These are phyloP conservation scores for Lochmaea crataegi DNA, from an alignment of 2,888 invertebrate species.

Conservation along the genomic window DNA sequence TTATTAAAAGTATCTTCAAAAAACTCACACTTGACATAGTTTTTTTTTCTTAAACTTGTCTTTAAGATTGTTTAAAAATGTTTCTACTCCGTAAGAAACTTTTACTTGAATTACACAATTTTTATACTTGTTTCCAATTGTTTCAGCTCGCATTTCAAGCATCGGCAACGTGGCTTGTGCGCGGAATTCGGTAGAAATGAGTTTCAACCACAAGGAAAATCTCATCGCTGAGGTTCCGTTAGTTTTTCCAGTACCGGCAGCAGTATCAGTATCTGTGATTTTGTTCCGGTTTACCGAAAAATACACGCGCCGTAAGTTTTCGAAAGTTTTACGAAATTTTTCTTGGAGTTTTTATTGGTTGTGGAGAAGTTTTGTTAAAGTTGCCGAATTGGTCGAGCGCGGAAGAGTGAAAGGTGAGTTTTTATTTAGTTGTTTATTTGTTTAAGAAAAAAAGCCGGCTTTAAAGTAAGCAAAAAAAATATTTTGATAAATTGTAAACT, in stretches of 20 bases:
- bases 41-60: too few species aligned
- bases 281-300: not conserved
- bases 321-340: constrained; percentile 2
- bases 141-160: not conserved
- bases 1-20: too few species aligned
- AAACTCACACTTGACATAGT: too few species aligned
- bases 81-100: too few species aligned
- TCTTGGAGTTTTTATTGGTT: not conserved
- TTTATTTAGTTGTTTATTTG: not conserved
- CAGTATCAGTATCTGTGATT: constrained; percentile 10
- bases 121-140: not conserved
- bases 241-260: constrained; percentile 21
- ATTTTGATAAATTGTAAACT: too few species aligned
- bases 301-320: constrained; percentile 6
- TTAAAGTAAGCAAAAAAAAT: too few species aligned
- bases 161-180: constrained; percentile 17
- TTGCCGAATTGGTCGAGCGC: not conserved
- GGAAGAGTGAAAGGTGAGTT: not conserved
- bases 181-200: constrained; percentile 19
- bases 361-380: not conserved
- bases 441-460: not conserved
- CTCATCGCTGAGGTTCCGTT: constrained; percentile 22
- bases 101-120: not conserved
- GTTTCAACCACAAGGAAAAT: constrained; percentile 25
- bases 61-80: too few species aligned